phyloP scores from a whole-genome alignment of 2,888 invertebrate genomes.

The Euplagia quadripunctaria region DNA sequence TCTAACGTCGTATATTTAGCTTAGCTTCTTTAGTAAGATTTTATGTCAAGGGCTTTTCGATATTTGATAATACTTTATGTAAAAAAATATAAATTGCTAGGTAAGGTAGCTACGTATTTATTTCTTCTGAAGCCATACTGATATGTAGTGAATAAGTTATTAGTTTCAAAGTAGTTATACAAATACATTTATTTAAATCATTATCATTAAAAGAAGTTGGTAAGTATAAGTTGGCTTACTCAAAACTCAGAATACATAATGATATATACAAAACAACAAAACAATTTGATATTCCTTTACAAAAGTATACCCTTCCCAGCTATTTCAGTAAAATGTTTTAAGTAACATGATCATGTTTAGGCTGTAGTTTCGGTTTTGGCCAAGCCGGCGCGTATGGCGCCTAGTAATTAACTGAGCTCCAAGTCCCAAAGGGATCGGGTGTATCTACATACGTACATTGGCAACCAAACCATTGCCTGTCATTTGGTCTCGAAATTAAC shows the following conservation, averaged over 20 bases:
- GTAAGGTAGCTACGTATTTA: too few relatives aligned
- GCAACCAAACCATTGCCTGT: constrained; percentile 71
- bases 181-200: constrained; percentile 5
- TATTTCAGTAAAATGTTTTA: constrained; percentile 36
- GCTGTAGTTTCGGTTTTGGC: constrained; percentile 55
- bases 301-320: constrained; percentile 24
- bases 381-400: constrained; percentile 42
- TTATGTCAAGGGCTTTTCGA: too few relatives aligned
- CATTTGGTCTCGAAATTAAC: constrained; percentile 68
- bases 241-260: constrained; percentile 5
- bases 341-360: constrained; percentile 49
- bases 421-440: constrained; percentile 65
- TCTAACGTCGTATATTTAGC: too few relatives aligned
- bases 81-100: too few relatives aligned
- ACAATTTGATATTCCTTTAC: constrained; percentile 16
- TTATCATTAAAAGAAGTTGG: constrained; percentile 1
- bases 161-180: too few relatives aligned
- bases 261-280: constrained; percentile 15
- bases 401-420: constrained; percentile 68
- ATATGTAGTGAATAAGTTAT: too few relatives aligned
- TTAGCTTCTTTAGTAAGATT: too few relatives aligned
- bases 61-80: too few relatives aligned
- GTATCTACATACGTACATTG: constrained; percentile 53
- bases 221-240: background rate
- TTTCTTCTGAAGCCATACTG: too few relatives aligned